Base-by-base conservation (phyloP, 2,113 vertebrate genomes). In the Tenrec ecaudatus region DNA sequence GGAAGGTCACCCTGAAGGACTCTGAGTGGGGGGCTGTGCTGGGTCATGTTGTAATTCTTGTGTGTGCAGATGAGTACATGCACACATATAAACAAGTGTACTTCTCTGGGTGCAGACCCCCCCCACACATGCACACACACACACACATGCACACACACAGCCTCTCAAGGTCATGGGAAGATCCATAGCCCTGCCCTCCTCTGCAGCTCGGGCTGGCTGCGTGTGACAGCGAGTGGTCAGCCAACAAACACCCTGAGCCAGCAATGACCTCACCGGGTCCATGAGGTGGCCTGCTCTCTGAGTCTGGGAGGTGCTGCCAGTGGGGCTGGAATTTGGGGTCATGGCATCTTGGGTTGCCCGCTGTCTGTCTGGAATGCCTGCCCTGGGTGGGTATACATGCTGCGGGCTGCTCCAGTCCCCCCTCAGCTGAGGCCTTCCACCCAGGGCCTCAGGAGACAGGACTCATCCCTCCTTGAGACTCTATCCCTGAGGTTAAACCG, bases 231-330 rank as follows among this genome's bases (percentile, higher is more conserved):
- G 78, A n/a, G 40, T 47, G 95, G 95, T 83, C 96, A 92, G 60
- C 57, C 2, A 10, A 25, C 47, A 12, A 47, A 60, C 38, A 75
- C 29, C 29, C 8, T 36, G 91, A 73, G 87, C 95, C 96, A 96
- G 91, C 36, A 89, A 58, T 92, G 95, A 96, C 43, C 87, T 96
- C 95, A 96, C 4, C 2, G 2, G 68, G 64, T 84, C 92, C 94
- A 86, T 36, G 29, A 93, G 83, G 86, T 83, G 91, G 94, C 92
- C 20, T 17, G 79, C 75, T 75, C 20, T 22, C 0, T 0, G 11
- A 36, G 69, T 71, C 25, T 77, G 43, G 33, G 40, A 96, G 85
- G 86, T 19, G 17, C 43, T 25, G 31, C 19, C 15, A 36, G 22
- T 64, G 79, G 85, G 75, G 29, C 75, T 57, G n/a, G 2, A 25